Evolutionary conservation across 2,113 vertebrate genomes (phyloP), one percentile per base, ranked within the genome.

Genomic region (Xenus cinereus): DNA sequence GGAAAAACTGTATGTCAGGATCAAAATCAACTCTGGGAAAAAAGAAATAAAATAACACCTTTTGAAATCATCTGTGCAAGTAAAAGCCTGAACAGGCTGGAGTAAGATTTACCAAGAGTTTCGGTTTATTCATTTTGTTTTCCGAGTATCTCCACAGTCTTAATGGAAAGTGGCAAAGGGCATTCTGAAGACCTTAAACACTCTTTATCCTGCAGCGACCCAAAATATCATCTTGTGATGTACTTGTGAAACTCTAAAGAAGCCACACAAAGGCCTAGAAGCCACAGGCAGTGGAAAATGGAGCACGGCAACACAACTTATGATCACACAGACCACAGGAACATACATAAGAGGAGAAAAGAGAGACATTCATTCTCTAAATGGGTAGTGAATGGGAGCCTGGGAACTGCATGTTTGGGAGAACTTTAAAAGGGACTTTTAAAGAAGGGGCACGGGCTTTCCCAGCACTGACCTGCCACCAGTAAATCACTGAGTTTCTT

Each of bases 201-300:
- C 67, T 84, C 94, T 90, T 95, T 91, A 91, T 89, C 84, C 94
- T 59, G 39, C 33, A 77, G 71, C 14, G 9, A 79, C 71, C 67
- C 78, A 73, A 95, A 95, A 97, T 92, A 97, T 81, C 66, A 94
- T 90, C 95, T 97, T 96, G 92, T 92, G 95, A 97, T 96, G 95
- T 93, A 95, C 95, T 97, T 97, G 94, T 89, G 94, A 97, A 97
- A 95, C 95, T 91, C 87, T 91, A 73, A 92, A 90, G 89, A 93
- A 97, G 89, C 86, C 50, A 7, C 91, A 94, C 91, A 95, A 97
- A 96, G 93, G 94, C 94, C 92, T 45, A 51, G 84, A 93, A 97
- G 95, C 95, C 90, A 93, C 89, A 92, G 89, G 89, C 89, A 95
- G 80, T 53, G 80, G 92, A 90, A 96, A 95, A 95, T 66, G 87